These are phyloP conservation scores for Drosophila prostipennis DNA, from an alignment of 2,888 invertebrate genomes.

Conservation along the genomic window DNA sequence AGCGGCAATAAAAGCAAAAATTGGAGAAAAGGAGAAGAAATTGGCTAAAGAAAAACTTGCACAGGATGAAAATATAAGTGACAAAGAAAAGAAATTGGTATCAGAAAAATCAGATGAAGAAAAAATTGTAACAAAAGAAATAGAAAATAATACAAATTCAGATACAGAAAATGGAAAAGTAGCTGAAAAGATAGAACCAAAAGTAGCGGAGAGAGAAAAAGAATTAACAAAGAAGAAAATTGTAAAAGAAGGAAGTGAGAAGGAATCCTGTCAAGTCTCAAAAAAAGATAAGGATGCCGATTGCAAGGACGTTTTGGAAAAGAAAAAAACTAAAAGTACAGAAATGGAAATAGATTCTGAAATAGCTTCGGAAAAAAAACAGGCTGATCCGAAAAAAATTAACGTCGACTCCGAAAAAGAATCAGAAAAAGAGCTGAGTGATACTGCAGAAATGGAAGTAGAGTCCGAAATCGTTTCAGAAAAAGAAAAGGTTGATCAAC, in stretches of 20 bases:
- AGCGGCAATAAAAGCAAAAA: conserved; percentile 15
- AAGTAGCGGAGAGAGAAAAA: too few species aligned
- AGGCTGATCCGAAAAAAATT: neutral
- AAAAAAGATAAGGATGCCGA: neutral
- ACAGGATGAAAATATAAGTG: neutral
- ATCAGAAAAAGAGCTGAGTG: neutral
- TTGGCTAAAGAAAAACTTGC: neutral
- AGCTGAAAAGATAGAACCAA: neutral
- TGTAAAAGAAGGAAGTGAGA: neutral
- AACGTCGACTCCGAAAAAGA: neutral
- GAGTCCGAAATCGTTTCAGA: neutral
- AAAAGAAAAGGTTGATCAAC: conserved; percentile 5
- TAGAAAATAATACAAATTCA: too few species aligned
- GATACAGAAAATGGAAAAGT: neutral
- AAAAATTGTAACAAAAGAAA: neutral
- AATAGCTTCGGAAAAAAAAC: neutral
- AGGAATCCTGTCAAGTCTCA: neutral
- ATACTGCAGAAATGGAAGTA: neutral
- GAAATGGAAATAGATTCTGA: neutral
- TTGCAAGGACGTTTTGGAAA: neutral
- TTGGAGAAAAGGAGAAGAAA: neutral
- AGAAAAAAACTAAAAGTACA: neutral
- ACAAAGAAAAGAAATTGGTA: neutral
- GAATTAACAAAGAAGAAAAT: neutral
- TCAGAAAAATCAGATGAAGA: neutral